Base-by-base conservation (phyloP, 2,797 vertebrate genomes). In the Hyperoplus immaculatus region DNA sequence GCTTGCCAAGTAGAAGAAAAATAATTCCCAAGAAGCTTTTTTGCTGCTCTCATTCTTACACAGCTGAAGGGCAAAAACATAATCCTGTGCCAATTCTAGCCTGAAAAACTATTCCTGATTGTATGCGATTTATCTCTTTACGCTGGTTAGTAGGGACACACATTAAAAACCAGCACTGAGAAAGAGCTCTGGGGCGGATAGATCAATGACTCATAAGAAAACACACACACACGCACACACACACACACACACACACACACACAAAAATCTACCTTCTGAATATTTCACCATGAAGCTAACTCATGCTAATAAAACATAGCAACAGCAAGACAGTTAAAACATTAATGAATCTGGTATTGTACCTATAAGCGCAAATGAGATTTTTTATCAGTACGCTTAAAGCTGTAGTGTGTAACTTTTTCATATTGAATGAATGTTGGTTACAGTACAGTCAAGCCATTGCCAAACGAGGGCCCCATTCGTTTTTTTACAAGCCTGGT, bases 21-120 rank as follows among this genome's bases (percentile, higher is more conserved):
- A 29, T 29, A 66, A 54, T 57, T 79, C 84, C 84, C 74, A 21
- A 57, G 62, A 57, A 79, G 68, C 73, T 13, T 8, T 14, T 10
- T 61, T 16, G 71, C 71, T 83, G 71, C 71, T 83, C 71, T 84
- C 73, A 58, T 79, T 82, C 69, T 45, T 67, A 80, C 36, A 58
- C 42, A 60, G 86, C 86, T 81, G 77, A 84, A 78, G 82, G 83
- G 84, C 72, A 79, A 67, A 75, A 83, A 83, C 80, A 85, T 50
- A 78, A 81, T 70, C 77, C 72, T 62, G 81, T 4, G 76, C 74
- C 85, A 71, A 9, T 7, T 66, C 67, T 4, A 54, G 81, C 78
- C 86, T 80, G 69, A 64, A 75, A 29, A 67, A 69, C 69, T 50
- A 14, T 41, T 55, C 51, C 3, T 60, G 63, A 81, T 75, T 66